These are phyloP conservation scores for Hyperoplus immaculatus DNA, from an alignment of 2,797 vertebrate genomes.

Conservation along the genomic window DNA sequence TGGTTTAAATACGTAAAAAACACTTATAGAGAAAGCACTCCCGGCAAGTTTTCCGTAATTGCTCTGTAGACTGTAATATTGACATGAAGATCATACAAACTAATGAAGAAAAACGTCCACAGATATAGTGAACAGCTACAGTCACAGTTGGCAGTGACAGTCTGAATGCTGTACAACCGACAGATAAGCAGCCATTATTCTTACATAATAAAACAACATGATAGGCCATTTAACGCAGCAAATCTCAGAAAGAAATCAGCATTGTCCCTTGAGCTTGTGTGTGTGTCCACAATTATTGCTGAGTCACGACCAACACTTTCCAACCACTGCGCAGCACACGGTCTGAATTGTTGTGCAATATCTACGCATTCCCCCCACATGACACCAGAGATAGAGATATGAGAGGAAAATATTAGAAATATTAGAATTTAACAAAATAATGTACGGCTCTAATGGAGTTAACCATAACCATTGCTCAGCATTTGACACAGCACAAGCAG, in stretches of 20 bases:
- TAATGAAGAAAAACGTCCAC: not conserved
- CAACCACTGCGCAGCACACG: conserved; percentile 25
- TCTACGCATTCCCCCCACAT: conserved; percentile 11
- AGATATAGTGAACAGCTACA: not conserved
- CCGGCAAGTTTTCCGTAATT: not conserved
- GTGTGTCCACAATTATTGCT: conserved; percentile 53
- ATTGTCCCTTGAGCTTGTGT: conserved; percentile 18
- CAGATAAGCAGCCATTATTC: not conserved
- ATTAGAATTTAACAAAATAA: not conserved
- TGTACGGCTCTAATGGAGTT: too few relatives aligned
- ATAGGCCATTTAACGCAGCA: not conserved
- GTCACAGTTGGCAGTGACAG: not conserved
- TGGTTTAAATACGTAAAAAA: not conserved
- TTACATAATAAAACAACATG: conserved; percentile 7
- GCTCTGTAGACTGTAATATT: not conserved
- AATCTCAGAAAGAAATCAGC: conserved; percentile 42
- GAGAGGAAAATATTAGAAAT: not conserved
- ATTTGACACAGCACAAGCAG: not conserved
- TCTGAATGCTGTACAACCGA: not conserved
- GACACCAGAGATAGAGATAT: not conserved
- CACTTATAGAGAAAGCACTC: not conserved
- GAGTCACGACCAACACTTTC: conserved; percentile 66
- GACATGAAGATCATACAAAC: not conserved
- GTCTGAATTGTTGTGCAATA: conserved; percentile 21
- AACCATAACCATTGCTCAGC: not conserved